Evolutionary conservation across 1,140 invertebrate species (phyloP).

Genomic region (Drosophila ficusphila): DNA sequence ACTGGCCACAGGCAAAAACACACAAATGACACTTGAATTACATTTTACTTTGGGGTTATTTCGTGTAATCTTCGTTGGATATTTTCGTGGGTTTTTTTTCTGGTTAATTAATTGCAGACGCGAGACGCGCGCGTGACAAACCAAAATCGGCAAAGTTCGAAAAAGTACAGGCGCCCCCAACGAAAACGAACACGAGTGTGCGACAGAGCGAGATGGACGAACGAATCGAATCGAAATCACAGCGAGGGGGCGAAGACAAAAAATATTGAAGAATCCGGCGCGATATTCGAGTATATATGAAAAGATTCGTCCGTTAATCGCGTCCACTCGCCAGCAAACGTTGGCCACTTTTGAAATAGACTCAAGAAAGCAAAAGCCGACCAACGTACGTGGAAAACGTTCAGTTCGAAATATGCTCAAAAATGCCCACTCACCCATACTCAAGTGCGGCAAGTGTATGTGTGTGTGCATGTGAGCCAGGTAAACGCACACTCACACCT

Average conservation of each 20-base stretch:
- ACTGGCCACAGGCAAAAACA: conserved; percentile 21
- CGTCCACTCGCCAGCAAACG: conserved; percentile 80
- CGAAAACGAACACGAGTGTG: conserved; percentile 38
- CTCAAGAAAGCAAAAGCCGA: conserved; percentile 82
- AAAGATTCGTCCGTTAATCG: conserved; percentile 76
- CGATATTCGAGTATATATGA: conserved; percentile 5
- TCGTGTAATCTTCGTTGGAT: conserved; percentile 2
- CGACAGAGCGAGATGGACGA: not conserved
- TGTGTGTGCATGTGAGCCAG: conserved; percentile 49
- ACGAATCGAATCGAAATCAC: conserved; percentile 43
- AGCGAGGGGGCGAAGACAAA: conserved; percentile 19
- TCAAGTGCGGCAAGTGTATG: not conserved
- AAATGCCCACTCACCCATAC: conserved; percentile 46
- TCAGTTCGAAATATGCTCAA: conserved; percentile 68
- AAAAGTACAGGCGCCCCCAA: conserved; percentile 74
- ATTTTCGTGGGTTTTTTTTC: conserved; percentile 8
- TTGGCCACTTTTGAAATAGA: conserved; percentile 81
- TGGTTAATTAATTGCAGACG: conserved; percentile 43
- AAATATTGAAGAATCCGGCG: conserved; percentile 20
- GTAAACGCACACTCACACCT: conserved; percentile 29
- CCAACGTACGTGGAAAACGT: conserved; percentile 72
- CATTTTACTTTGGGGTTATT: conserved; percentile 27
- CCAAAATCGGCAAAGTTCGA: conserved; percentile 43
- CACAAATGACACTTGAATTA: conserved; percentile 39
- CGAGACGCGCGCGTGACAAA: conserved; percentile 63